Percentiles rank a stretch among this genome's conserved stretches.
These are phyloP conservation scores for Acrocephalus scirpaceus DNA, from an alignment of 2,797 vertebrate genomes.

Conservation along the genomic window DNA sequence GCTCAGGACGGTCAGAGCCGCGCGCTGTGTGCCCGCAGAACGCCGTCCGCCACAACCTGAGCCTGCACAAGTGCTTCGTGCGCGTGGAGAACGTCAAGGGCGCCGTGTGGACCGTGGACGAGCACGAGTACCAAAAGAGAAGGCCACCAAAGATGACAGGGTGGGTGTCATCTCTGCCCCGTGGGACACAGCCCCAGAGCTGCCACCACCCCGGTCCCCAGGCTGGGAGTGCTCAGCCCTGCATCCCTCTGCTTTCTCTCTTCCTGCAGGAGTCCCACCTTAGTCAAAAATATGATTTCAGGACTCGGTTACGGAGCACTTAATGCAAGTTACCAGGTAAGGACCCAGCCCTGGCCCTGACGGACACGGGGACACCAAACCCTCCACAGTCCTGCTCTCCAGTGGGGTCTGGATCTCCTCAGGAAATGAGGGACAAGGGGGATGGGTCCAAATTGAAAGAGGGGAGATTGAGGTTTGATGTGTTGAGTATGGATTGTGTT, in stretches of 20 bases:
- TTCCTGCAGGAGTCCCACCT: constrained; percentile 90
- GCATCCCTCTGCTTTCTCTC: background rate
- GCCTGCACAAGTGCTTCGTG: constrained; percentile 99
- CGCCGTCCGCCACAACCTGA: constrained; percentile 98
- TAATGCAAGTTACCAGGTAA: constrained; percentile 98
- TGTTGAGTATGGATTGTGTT: no score
- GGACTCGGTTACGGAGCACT: constrained; percentile 96
- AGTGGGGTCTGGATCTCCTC: background rate
- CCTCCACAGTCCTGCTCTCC: rapidly evolving
- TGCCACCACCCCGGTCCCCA: rapidly evolving
- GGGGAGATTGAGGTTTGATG: background rate
- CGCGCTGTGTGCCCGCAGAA: constrained; percentile 78
- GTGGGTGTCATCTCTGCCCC: constrained; percentile 69
- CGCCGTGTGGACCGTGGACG: constrained; percentile 98
- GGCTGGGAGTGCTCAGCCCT: rapidly evolving
- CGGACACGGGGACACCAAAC: rapidly evolving
- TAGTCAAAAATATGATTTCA: constrained; percentile 99
- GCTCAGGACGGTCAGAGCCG: background rate
- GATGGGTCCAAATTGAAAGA: background rate
- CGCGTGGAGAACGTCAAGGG: constrained; percentile 99
- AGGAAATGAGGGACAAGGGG: background rate
- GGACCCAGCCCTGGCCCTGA: background rate
- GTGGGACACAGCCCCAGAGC: rapidly evolving
- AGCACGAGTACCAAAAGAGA: constrained; percentile 98
- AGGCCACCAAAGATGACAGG: constrained; percentile 99